Conservation (phyloP, 2,797 vertebrate genomes). For the Echiichthys vipera region DNA sequence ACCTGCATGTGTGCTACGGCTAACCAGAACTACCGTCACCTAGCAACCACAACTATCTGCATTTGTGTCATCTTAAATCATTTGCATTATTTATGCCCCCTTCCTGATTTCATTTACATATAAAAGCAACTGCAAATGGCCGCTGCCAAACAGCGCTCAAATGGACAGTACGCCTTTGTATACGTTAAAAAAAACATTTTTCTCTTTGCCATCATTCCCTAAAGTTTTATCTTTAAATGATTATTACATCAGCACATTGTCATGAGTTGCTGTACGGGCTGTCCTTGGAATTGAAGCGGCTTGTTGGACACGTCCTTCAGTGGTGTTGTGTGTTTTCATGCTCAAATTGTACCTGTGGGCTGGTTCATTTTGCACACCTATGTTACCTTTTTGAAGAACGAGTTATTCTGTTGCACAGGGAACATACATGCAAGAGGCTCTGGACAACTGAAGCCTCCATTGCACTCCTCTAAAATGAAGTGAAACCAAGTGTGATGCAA, state of each 20-base stretch:
- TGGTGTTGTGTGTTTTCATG: neutral
- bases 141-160: neutral
- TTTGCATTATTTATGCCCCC: constrained; percentile 19
- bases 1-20: neutral
- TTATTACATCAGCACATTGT: neutral
- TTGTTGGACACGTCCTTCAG: neutral
- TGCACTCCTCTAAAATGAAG: neutral
- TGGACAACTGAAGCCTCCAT: neutral
- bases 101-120: neutral
- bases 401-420: neutral
- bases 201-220: neutral
- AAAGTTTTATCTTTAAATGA: neutral
- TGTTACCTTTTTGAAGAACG: neutral
- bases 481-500: neutral
- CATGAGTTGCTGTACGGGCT: neutral
- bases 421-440: neutral
- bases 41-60: constrained; percentile 11
- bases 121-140: neutral
- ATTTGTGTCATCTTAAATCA: constrained; percentile 7
- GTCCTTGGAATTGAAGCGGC: neutral
- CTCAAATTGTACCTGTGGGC: neutral
- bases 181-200: neutral
- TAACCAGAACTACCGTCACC: constrained; percentile 8
- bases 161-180: neutral
- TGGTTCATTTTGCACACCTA: neutral